Base-by-base conservation (phyloP, 2,888 invertebrate genomes). In the Drosophila tanythrix region DNA sequence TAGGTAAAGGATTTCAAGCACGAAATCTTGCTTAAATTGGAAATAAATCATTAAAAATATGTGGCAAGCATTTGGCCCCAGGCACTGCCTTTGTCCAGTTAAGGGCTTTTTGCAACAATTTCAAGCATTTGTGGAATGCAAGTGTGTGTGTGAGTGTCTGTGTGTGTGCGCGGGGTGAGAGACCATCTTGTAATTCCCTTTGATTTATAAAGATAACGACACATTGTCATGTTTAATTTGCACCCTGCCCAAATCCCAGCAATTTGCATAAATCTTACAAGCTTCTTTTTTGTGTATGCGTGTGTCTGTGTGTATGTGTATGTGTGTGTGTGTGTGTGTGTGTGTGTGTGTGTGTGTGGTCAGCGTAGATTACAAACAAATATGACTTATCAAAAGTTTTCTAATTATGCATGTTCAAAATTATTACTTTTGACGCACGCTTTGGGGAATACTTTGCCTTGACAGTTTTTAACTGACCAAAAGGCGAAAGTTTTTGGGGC, bases 41-140 rank as follows among this genome's bases (percentile, higher is more conserved):
- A 81, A 90, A 91, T 91, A 91, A 91, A 91, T 91, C 91, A 91
- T 91, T 91, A 91, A 90, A 91, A 91, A 90, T 86, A 79, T 85
- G 83, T 76, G 73, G 72, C 43, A 43, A 38, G 43, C 36, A 50
- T 33, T 62, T 21, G 48, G 25, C 27, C 29, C 57, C 40, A n/a
- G 29, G 29, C 57, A 31, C 29, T 7, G 29, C 62, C 64, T 70
- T 71, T 70, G 76, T 79, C 75, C 70, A 82, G 73, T 79, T 84
- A 62, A 65, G 70, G 78, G 33, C 3, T 59, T 79, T 70, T 70
- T 69, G 81, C 79, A 76, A 80, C 79, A 71, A 80, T 81, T 72
- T 70, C 57, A 48, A 58, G 76, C 63, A 87, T 79, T 70, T 76
- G 64, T 51, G 64, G 60, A 55, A 76, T 65, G 74, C 75, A 66